phyloP scores from a whole-genome alignment of 2,113 vertebrate genomes.

The Cygnus buccinator region DNA sequence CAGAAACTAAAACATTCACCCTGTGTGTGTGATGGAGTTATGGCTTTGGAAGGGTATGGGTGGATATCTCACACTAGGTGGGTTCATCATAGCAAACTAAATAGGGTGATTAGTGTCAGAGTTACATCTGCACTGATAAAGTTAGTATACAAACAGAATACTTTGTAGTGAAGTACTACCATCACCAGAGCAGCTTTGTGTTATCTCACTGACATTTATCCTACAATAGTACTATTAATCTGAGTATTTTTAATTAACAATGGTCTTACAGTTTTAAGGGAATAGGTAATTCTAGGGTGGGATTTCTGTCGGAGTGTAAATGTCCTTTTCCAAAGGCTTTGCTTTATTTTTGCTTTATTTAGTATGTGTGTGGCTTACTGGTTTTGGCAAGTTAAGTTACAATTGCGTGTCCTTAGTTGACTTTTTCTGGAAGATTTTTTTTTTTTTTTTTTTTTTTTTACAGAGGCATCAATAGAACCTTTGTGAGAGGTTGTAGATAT shows the following conservation, averaged over 20 bases:
- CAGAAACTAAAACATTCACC: not conserved
- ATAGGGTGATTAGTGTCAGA: not conserved
- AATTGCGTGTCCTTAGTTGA: not conserved
- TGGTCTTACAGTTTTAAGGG: not conserved
- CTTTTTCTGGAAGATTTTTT: not conserved
- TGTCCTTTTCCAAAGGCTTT: not conserved
- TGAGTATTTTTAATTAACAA: not conserved
- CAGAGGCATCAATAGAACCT: not conserved
- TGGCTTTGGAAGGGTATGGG: fast-evolving
- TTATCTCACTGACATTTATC: not conserved
- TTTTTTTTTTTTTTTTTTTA: not conserved
- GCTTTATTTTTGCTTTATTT: not conserved
- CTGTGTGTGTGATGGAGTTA: not conserved
- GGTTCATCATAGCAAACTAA: not conserved
- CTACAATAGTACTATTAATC: not conserved
- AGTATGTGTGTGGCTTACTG: not conserved
- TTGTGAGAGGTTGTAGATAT: not conserved
- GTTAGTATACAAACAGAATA: not conserved
- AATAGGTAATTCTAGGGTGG: not conserved
- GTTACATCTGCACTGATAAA: not conserved
- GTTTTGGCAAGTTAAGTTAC: not conserved
- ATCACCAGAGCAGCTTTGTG: not conserved
- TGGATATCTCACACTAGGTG: not conserved
- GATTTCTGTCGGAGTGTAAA: not conserved
- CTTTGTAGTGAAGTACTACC: not conserved